Base-by-base conservation (phyloP, 2,888 invertebrate species). In the Nephrotoma guestfalica region DNA sequence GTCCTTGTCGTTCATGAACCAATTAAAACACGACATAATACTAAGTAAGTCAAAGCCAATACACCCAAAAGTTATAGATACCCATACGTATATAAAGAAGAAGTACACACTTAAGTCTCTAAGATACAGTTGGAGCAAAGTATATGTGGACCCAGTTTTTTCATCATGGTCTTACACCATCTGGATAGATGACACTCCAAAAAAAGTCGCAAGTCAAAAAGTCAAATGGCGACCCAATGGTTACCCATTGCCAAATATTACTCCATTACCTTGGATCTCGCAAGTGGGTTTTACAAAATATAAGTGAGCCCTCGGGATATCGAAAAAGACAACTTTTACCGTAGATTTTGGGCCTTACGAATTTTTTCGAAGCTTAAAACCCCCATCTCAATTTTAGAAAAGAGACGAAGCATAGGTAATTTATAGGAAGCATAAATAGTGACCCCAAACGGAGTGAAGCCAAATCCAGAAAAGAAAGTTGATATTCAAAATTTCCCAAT, bases 201-300 rank as follows among this genome's bases (percentile, higher is more conserved):
- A 45, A 45, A 45, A 45, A 42, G 42, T 6, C 6, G 42, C 42
- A 6, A 42, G 42, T 42, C 42, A 42, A 42, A 42, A 42, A 42
- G 11, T 11, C 9, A 45, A 45, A 45, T 42, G 42, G 42, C 42
- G 45, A 11, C 45, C 2, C 45, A 11, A 45, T 11, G 9, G 11
- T 11, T 45, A 45, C 6, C 6, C 45, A 7, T 45, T 45, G 11
- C 45, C 45, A 7, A 45, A 45, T 11, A 45, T 45, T 11, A 45
- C 45, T 45, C 2, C 6, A 45, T 2, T 3, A 89, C 89, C 9
- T 42, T 89, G 0, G 90, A 90, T 87, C 85, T 90, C 0, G 89
- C 89, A 0, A 89, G 88, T 0, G 90, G 90, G 0, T 90, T 89
- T 85, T 89, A 90, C 45, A 90, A 90, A 86, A 90, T 90, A 0